These are phyloP conservation scores for Eudasyphora cyanicolor DNA, from an alignment of 2,888 invertebrate species.

Conservation along the genomic window DNA sequence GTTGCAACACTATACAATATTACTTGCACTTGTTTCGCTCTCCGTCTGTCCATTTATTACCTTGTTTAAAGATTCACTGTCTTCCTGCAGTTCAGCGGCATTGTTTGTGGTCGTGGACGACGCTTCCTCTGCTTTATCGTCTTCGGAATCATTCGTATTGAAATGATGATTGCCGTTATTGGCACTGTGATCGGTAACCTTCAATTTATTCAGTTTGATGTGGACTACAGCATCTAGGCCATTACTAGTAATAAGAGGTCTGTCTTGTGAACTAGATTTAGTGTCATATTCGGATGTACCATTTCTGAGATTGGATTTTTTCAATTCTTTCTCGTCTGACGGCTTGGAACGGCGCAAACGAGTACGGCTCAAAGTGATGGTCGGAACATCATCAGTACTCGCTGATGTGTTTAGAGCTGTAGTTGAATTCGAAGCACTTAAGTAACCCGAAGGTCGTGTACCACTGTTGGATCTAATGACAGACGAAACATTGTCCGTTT, in stretches of 20 bases:
- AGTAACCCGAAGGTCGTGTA: constrained; percentile 45
- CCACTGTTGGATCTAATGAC: constrained; percentile 40
- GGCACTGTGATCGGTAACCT: constrained; percentile 42
- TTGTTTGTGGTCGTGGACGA: constrained; percentile 18
- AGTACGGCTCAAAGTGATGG: constrained; percentile 74
- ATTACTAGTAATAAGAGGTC: constrained; percentile 30
- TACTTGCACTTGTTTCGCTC: not conserved
- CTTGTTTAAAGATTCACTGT: constrained; percentile 56
- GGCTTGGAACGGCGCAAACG: constrained; percentile 64
- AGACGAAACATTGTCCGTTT: constrained; percentile 51
- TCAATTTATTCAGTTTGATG: constrained; percentile 55
- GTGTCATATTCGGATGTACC: constrained; percentile 44
- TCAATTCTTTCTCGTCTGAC: constrained; percentile 59
- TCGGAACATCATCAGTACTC: constrained; percentile 74
- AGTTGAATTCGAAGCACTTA: constrained; percentile 55
- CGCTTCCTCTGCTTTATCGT: constrained; percentile 41
- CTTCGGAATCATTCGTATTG: constrained; percentile 37
- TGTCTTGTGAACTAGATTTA: not conserved
- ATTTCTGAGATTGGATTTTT: constrained; percentile 61
- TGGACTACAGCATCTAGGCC: constrained; percentile 55
- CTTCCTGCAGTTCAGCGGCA: constrained; percentile 53
- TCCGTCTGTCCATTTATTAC: constrained; percentile 43
- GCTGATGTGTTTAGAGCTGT: constrained; percentile 68
- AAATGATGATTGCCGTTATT: constrained; percentile 44
- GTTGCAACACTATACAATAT: not conserved